These are phyloP conservation scores for Drosophila pegasa DNA, from an alignment of 2,888 invertebrate species.

Conservation along the genomic window DNA sequence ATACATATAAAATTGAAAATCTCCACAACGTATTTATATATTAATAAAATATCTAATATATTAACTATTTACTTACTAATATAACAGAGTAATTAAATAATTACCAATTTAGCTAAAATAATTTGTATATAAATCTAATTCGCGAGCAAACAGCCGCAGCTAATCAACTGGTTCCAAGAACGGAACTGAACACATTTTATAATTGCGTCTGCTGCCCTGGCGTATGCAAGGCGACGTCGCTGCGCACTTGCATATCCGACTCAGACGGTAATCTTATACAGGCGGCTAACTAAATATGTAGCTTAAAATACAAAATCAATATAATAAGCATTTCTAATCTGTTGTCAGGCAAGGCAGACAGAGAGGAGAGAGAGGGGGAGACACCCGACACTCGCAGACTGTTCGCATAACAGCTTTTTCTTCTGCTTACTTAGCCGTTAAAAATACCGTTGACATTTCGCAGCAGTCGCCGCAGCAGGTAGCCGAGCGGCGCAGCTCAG, in stretches of 20 bases:
- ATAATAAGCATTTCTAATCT: constrained; percentile 43
- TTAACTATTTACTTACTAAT: not conserved
- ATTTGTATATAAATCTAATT: not conserved
- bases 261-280: constrained; percentile 31
- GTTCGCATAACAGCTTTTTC: constrained; percentile 34
- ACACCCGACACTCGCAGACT: constrained; percentile 4
- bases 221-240: constrained; percentile 42
- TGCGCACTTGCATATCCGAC: constrained; percentile 48
- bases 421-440: constrained; percentile 56
- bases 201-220: not conserved
- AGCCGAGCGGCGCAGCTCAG: constrained; percentile 18
- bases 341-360: constrained; percentile 20
- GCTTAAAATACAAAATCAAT: constrained; percentile 70
- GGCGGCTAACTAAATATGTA: constrained; percentile 21
- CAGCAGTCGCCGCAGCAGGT: constrained; percentile 31
- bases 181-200: not conserved
- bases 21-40: too few relatives aligned
- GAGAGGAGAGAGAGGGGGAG: not conserved
- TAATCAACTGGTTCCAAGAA: not conserved
- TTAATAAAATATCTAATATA: not conserved
- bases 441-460: constrained; percentile 77
- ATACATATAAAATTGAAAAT: too few relatives aligned
- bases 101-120: too few relatives aligned
- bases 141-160: not conserved
- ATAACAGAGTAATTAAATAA: not conserved